Conservation (phyloP, 2,888 invertebrate genomes). For the Heliconius charithonia region DNA sequence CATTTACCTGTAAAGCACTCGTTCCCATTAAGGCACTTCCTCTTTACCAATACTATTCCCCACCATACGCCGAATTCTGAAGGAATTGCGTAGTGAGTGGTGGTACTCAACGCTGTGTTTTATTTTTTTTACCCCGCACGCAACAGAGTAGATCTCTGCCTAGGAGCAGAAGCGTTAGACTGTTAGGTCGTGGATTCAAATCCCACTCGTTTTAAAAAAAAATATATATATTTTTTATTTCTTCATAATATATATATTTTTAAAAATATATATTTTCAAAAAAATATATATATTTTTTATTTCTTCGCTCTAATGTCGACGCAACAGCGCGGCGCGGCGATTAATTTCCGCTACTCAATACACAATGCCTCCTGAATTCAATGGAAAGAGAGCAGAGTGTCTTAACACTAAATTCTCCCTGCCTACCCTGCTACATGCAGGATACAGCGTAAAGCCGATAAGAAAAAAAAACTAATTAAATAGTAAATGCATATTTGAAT, state of each 20-base stretch:
- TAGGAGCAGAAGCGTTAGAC: neutral
- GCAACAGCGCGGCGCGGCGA: too few relatives aligned
- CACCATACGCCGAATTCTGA: too few relatives aligned
- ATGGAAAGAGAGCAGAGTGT: neutral
- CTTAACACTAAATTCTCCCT: neutral
- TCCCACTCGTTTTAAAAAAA: neutral
- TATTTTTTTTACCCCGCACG: too few relatives aligned
- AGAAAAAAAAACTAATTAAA: neutral
- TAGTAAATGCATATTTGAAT: neutral
- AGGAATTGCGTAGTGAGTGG: neutral
- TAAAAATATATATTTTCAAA: neutral
- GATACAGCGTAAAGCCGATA: neutral
- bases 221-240: neutral
- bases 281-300: neutral
- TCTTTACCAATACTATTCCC: too few relatives aligned
- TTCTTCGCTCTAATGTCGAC: too few relatives aligned
- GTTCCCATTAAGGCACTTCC: too few relatives aligned
- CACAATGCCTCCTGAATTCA: too few relatives aligned
- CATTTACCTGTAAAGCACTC: too few relatives aligned
- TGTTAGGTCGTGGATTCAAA: neutral
- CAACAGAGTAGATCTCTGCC: too few relatives aligned
- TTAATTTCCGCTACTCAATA: too few relatives aligned
- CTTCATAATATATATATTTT: neutral
- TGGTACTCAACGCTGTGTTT: neutral
- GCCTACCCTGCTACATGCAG: neutral